These are phyloP conservation scores for Heterodera filipjevi DNA, from an alignment of 2,888 invertebrate genomes.

Conservation along the genomic window DNA sequence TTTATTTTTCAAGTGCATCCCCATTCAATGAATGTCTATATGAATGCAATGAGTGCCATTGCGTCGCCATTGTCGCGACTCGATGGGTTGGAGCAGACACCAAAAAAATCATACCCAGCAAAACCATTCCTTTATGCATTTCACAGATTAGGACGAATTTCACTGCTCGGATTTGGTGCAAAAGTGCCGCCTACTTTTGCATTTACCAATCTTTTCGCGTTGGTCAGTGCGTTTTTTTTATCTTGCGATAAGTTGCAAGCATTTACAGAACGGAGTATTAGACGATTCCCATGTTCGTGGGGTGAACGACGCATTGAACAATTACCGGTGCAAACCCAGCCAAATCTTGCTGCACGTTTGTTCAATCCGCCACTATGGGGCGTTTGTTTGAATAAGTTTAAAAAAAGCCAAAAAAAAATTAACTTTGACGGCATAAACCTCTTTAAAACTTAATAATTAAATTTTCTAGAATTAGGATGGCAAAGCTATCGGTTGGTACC, in stretches of 20 bases:
- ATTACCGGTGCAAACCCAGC: not conserved
- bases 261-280: not conserved
- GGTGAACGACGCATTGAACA: not conserved
- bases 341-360: too few relatives aligned
- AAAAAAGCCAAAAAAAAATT: too few relatives aligned
- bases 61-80: constrained; percentile 25
- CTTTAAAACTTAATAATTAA: too few relatives aligned
- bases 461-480: too few relatives aligned
- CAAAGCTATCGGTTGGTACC: too few relatives aligned
- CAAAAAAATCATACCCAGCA: too few relatives aligned
- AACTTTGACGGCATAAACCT: too few relatives aligned
- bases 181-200: constrained; percentile 62
- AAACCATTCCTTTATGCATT: constrained; percentile 4
- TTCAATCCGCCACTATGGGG: too few relatives aligned
- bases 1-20: constrained; percentile 66
- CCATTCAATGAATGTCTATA: constrained; percentile 68
- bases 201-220: constrained; percentile 61
- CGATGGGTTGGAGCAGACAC: constrained; percentile 32
- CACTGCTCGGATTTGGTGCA: constrained; percentile 71
- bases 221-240: constrained; percentile 46
- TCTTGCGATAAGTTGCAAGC: not conserved
- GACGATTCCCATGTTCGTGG: not conserved
- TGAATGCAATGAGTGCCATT: constrained; percentile 65
- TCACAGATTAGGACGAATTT: constrained; percentile 69
- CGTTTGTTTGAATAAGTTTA: too few relatives aligned